These are phyloP conservation scores for Acestrorhynchus altus DNA, from an alignment of 2,797 vertebrate genomes.

Conservation along the genomic window DNA sequence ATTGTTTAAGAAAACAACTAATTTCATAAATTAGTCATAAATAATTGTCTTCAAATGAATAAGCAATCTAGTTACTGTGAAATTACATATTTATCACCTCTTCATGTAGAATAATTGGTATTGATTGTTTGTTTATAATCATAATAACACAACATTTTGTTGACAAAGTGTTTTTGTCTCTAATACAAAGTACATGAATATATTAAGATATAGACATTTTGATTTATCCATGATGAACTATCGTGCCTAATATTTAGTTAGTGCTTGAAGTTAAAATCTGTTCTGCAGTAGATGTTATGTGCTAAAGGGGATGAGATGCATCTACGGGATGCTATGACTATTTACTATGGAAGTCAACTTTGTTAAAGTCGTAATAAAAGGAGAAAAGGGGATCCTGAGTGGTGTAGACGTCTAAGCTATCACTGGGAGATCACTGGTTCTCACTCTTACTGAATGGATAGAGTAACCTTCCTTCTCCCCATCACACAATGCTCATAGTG, in stretches of 20 bases:
- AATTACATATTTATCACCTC: not conserved
- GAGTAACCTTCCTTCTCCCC: too few relatives aligned
- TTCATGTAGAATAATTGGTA: not conserved
- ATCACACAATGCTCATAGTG: too few relatives aligned
- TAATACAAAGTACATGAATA: not conserved
- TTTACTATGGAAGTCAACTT: too few relatives aligned
- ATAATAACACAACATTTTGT: not conserved
- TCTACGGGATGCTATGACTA: too few relatives aligned
- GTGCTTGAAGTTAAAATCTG: too few relatives aligned
- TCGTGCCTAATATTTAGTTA: not conserved
- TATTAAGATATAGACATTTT: not conserved
- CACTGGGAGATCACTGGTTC: too few relatives aligned
- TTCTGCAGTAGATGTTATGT: too few relatives aligned
- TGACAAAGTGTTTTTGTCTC: not conserved
- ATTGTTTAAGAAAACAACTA: slow-evolving; percentile 10
- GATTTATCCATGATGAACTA: not conserved
- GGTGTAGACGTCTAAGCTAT: too few relatives aligned
- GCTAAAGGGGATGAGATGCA: too few relatives aligned
- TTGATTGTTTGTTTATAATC: not conserved
- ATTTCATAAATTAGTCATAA: not conserved
- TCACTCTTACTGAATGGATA: too few relatives aligned
- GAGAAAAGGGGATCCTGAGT: too few relatives aligned
- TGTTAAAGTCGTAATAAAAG: too few relatives aligned
- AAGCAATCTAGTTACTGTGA: slow-evolving; percentile 2
- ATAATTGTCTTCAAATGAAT: slow-evolving; percentile 7